phyloP scores from a whole-genome alignment of 2,888 invertebrate species.

The Yponomeuta malinellus region DNA sequence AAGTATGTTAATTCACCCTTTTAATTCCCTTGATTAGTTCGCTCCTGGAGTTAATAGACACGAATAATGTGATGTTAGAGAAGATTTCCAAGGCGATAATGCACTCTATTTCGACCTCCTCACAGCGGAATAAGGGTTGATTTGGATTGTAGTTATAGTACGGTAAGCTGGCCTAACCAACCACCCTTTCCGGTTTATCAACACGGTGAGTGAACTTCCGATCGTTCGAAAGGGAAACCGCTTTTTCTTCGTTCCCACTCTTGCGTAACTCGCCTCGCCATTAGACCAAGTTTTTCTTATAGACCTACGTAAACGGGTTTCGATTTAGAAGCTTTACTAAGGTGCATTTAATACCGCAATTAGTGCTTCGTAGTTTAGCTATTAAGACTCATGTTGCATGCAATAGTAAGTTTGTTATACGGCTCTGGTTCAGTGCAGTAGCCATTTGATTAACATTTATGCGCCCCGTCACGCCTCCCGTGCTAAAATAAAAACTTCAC shows the following conservation, averaged over 20 bases:
- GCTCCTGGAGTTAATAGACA: not conserved
- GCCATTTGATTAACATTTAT: conserved; percentile 18
- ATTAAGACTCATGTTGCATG: not conserved
- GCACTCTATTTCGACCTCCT: not conserved
- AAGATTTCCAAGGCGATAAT: not conserved
- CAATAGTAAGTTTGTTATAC: conserved; percentile 14
- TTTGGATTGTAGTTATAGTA: not conserved
- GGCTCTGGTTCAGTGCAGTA: conserved; percentile 14
- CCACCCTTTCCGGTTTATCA: conserved; percentile 41
- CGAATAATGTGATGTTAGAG: not conserved
- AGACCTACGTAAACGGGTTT: conserved; percentile 36
- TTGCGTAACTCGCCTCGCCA: conserved; percentile 63
- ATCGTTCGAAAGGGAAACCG: conserved; percentile 59
- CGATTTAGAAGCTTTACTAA: conserved; percentile 16
- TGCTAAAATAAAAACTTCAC: conserved; percentile 5
- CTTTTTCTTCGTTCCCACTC: conserved; percentile 56
- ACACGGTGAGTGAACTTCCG: conserved; percentile 58
- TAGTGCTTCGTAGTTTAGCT: not conserved
- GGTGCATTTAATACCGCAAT: not conserved
- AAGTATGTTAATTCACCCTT: conserved; percentile 1
- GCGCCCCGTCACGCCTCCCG: conserved; percentile 13
- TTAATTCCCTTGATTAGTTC: not conserved
- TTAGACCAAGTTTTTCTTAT: conserved; percentile 53
- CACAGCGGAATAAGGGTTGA: not conserved
- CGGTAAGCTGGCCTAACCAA: not conserved